Conservation (phyloP, 2,888 invertebrate species). For the Agrilus cyanescens region DNA sequence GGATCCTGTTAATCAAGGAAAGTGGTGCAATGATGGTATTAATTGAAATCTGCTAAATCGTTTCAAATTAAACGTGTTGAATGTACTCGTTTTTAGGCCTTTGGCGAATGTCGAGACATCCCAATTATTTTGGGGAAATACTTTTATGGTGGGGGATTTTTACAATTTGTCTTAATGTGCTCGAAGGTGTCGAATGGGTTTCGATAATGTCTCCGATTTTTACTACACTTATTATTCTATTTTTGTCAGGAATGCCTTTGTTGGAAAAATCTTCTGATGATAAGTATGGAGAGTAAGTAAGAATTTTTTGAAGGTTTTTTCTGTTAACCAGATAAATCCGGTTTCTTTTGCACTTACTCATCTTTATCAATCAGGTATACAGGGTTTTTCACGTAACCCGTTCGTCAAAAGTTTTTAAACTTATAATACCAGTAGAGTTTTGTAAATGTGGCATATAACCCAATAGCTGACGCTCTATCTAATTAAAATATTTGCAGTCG, state of each 20-base stretch:
- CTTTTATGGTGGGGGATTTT: slow-evolving; percentile 92
- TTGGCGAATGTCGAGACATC: slow-evolving; percentile 83
- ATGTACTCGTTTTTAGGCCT: slow-evolving; percentile 22
- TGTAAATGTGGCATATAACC: too few relatives aligned
- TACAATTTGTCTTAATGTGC: slow-evolving; percentile 74
- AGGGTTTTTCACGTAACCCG: too few relatives aligned
- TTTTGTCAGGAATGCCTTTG: slow-evolving; percentile 82
- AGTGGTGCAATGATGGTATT: slow-evolving; percentile 83
- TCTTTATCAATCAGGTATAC: too few relatives aligned
- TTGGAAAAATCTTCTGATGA: slow-evolving; percentile 81
- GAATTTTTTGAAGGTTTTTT: neutral
- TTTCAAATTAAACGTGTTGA: neutral
- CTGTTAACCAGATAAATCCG: too few relatives aligned
- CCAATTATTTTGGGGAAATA: slow-evolving; percentile 91
- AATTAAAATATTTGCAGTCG: too few relatives aligned
- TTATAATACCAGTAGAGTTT: too few relatives aligned
- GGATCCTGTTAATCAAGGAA: slow-evolving; percentile 78
- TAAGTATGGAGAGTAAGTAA: slow-evolving; percentile 69
- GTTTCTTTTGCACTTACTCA: too few relatives aligned
- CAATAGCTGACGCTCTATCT: too few relatives aligned
- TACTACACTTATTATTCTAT: slow-evolving; percentile 75
- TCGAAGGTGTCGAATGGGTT: slow-evolving; percentile 76
- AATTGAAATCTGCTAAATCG: slow-evolving; percentile 2
- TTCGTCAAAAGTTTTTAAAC: too few relatives aligned
- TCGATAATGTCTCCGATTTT: slow-evolving; percentile 80